Base-by-base conservation (phyloP, 2,888 invertebrate genomes). In the Ligdia adustata region DNA sequence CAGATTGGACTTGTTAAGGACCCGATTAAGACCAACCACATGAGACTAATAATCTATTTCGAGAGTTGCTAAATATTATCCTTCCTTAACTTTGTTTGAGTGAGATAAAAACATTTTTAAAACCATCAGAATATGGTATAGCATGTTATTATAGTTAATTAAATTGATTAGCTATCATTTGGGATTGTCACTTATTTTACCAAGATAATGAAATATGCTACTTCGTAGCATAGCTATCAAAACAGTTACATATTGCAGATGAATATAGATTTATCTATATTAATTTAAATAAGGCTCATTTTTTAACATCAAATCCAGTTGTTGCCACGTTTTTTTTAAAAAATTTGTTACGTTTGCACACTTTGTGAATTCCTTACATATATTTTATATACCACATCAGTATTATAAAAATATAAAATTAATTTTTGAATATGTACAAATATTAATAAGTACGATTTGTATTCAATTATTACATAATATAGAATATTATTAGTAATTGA, bases 381-480 rank as follows among this genome's bases (percentile, higher is more conserved):
- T 28, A 13, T 32, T 41, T 42, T 29, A 37, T 41, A 41, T 14
- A 33, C 34, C n/a, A 42, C 20, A 14, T 22, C 6, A 22, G 7
- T 38, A 14, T 6, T 51, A 54, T 41, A 48, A 56, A 56, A 53
- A 55, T 53, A 55, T 34, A 54, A 52, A 41, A 45, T 26, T 22
- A 44, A 35, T 9, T 44, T 24, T 34, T 24, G 20, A 22, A 37
- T 55, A 57, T 55, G 41, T 51, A 58, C 55, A 56, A 43, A 48
- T 35, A 43, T 31, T 39, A 43, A 33, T 40, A 48, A 32, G 37
- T 47, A 43, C 42, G 3, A 35, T 37, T 35, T 41, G 35, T 37
- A 14, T 22, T n/a, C n/a, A n/a, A 39, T n/a, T 15, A 26, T 9
- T 18, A 12, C 18, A 35, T 11, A 33, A 22, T 2, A 2, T 32